phyloP scores from a whole-genome alignment of 1,140 invertebrate species.

The Penaeus chinensis region DNA sequence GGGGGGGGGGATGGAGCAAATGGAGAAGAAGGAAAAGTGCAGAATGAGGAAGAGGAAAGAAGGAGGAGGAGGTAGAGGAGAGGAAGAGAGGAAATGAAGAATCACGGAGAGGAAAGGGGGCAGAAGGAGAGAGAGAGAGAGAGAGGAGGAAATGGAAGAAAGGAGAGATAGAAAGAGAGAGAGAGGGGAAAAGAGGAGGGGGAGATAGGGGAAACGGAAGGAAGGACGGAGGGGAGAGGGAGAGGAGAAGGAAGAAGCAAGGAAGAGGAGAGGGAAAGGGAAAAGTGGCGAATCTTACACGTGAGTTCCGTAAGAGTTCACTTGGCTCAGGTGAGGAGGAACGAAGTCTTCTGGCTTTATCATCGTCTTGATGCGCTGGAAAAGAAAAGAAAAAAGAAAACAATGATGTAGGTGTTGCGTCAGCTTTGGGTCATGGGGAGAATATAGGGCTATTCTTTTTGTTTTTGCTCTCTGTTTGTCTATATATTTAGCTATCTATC shows the following conservation, averaged over 20 bases:
- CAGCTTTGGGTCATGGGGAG: not conserved
- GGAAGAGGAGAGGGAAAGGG: not conserved
- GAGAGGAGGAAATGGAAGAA: not conserved
- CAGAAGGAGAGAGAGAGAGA: too few species aligned
- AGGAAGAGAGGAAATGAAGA: not conserved
- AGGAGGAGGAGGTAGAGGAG: too few species aligned
- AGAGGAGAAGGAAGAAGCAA: not conserved
- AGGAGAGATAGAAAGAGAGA: not conserved
- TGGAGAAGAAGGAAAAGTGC: too few species aligned
- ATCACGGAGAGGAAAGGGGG: not conserved
- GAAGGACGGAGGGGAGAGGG: not conserved
- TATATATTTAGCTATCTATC: too few species aligned
- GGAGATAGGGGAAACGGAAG: not conserved
- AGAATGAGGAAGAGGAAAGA: too few species aligned
- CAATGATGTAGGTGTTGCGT: not conserved
- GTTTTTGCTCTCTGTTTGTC: too few species aligned
- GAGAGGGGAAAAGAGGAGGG: not conserved
- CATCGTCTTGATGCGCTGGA: slow-evolving; percentile 53
- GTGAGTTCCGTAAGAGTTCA: slow-evolving; percentile 46
- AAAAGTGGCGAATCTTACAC: not conserved
- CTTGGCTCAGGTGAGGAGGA: slow-evolving; percentile 38
- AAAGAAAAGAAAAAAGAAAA: not conserved
- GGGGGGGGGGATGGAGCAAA: too few species aligned
- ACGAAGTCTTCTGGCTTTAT: slow-evolving; percentile 48
- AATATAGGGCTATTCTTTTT: not conserved